phyloP scores from a whole-genome alignment of 1,140 invertebrate genomes.

The Procambarus virginalis region DNA sequence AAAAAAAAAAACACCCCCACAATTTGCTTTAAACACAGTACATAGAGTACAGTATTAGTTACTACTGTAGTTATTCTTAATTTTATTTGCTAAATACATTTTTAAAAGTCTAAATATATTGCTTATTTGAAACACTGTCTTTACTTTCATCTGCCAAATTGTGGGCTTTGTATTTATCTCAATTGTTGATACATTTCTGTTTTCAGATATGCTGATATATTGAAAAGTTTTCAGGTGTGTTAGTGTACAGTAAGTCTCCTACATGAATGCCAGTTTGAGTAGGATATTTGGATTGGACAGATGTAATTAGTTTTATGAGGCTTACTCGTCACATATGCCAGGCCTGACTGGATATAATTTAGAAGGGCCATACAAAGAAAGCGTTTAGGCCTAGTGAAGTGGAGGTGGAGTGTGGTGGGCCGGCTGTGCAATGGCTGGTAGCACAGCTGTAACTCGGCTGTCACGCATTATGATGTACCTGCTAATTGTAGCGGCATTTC shows the following conservation, averaged over 20 bases:
- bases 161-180: not conserved
- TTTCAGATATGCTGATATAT: not conserved
- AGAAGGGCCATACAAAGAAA: conserved; percentile 11
- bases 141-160: not conserved
- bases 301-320: conserved; percentile 24
- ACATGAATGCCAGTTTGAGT: conserved; percentile 38
- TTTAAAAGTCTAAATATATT: no score
- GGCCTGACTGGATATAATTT: conserved; percentile 30
- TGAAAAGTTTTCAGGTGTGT: conserved; percentile 3
- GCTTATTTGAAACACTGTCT: not conserved
- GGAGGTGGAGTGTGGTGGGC: conserved; percentile 11
- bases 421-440: conserved; percentile 45
- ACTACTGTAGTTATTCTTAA: no score
- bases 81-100: no score
- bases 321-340: conserved; percentile 35
- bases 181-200: not conserved
- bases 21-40: no score
- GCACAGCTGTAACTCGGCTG: conserved; percentile 22
- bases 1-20: no score
- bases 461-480: conserved; percentile 42
- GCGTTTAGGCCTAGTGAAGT: conserved; percentile 20
- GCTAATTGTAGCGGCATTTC: conserved; percentile 31
- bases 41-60: no score
- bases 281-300: conserved; percentile 33
- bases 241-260: conserved; percentile 37